phyloP scores from a whole-genome alignment of 2,113 vertebrate genomes.

The Synodontis membranacea region DNA sequence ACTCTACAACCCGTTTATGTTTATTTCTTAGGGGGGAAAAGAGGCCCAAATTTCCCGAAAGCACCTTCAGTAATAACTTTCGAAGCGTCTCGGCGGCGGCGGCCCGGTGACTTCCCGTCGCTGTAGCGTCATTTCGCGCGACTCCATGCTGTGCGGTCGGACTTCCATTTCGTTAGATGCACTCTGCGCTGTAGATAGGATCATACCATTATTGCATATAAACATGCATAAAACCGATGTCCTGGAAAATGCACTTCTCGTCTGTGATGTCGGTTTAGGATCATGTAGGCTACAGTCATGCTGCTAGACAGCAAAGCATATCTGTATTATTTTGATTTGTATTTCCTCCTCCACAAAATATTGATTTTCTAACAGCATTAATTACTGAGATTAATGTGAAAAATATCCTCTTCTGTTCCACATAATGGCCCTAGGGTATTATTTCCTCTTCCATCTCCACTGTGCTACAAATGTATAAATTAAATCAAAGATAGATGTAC shows the following conservation, averaged over 20 bases:
- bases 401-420: constrained; percentile 27
- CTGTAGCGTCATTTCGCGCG: constrained; percentile 27
- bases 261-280: neutral
- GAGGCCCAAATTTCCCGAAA: constrained; percentile 11
- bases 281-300: neutral
- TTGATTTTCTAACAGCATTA: constrained; percentile 40
- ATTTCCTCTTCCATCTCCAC: neutral
- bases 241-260: neutral
- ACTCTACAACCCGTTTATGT: constrained; percentile 3
- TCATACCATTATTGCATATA: neutral
- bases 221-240: neutral
- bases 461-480: constrained; percentile 48
- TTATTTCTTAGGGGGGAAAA: constrained; percentile 24
- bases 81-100: constrained; percentile 3
- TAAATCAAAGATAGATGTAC: constrained; percentile 29
- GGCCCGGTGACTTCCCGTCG: constrained; percentile 36
- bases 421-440: constrained; percentile 26
- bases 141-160: neutral
- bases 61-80: constrained; percentile 33
- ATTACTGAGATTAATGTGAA: constrained; percentile 50
- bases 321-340: neutral
- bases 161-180: neutral
- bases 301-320: neutral
- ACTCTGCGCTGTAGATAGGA: constrained; percentile 6
- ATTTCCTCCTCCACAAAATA: neutral